These are phyloP conservation scores for Clepsis dumicolana DNA, from an alignment of 2,888 invertebrate species.

Conservation along the genomic window DNA sequence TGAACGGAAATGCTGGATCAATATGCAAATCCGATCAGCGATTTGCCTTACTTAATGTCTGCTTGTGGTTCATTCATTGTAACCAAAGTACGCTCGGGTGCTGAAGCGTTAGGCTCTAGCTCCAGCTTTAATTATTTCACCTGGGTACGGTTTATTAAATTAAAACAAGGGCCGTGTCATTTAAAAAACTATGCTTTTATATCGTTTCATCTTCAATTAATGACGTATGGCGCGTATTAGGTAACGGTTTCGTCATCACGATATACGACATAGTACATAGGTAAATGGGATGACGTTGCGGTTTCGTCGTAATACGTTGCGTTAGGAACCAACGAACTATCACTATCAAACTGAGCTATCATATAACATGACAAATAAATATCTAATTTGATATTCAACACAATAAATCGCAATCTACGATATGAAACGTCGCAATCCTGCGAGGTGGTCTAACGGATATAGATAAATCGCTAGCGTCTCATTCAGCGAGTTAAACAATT, in stretches of 20 bases:
- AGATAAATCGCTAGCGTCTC: conserved; percentile 33
- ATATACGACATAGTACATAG: no score
- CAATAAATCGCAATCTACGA: neutral
- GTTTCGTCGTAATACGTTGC: neutral
- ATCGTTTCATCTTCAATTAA: neutral
- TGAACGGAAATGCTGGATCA: conserved; percentile 80
- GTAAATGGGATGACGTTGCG: conserved; percentile 5
- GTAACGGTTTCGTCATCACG: neutral
- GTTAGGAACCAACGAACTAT: neutral
- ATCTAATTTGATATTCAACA: neutral
- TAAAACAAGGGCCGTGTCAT: neutral
- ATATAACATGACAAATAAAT: neutral
- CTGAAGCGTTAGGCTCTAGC: conserved; percentile 51
- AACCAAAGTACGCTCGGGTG: conserved; percentile 63
- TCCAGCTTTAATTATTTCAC: neutral
- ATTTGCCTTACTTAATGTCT: conserved; percentile 48
- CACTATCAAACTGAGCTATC: neutral
- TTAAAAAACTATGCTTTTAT: no score
- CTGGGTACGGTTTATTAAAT: neutral
- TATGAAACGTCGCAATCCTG: conserved; percentile 21
- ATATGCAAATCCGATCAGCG: conserved; percentile 73
- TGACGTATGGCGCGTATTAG: neutral
- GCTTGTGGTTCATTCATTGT: conserved; percentile 75
- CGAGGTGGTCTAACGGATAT: conserved; percentile 26
- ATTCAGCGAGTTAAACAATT: conserved; percentile 40